phyloP scores from a whole-genome alignment of 1,140 invertebrate species.

The Nylanderia fulva region DNA sequence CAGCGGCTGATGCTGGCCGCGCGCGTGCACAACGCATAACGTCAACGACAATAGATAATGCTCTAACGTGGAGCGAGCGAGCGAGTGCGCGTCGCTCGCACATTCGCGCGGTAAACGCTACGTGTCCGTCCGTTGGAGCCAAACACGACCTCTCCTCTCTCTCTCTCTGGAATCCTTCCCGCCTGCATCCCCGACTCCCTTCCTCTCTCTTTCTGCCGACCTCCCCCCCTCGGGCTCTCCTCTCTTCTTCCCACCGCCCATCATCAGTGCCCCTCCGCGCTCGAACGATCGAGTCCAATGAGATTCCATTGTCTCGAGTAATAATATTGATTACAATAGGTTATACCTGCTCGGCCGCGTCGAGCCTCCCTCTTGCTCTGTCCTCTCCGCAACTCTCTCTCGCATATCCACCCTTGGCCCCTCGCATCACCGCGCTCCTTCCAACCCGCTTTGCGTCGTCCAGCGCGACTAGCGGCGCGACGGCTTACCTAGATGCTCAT shows the following conservation, averaged over 20 bases:
- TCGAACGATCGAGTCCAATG: constrained; percentile 85
- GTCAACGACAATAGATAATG: constrained; percentile 86
- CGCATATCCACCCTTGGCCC: neutral
- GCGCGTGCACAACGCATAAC: constrained; percentile 84
- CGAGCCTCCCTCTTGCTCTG: constrained; percentile 48
- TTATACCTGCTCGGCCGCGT: constrained; percentile 82
- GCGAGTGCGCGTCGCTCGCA: constrained; percentile 51
- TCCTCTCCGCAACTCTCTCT: constrained; percentile 43
- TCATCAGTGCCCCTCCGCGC: constrained; percentile 67
- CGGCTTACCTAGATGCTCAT: constrained; percentile 74
- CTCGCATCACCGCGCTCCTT: constrained; percentile 31
- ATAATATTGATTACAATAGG: constrained; percentile 86
- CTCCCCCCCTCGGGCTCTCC: constrained; percentile 26
- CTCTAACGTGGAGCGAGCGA: constrained; percentile 77
- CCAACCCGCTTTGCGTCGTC: constrained; percentile 61
- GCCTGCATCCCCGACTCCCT: neutral
- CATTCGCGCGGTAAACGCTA: constrained; percentile 71
- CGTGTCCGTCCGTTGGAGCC: constrained; percentile 73
- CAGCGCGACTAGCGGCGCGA: constrained; percentile 69
- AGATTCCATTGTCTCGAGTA: constrained; percentile 86
- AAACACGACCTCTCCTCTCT: constrained; percentile 75
- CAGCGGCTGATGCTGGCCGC: constrained; percentile 60
- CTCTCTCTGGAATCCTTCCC: constrained; percentile 52
- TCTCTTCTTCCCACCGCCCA: constrained; percentile 51
- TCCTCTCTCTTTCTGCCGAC: neutral